A percentile compares a stretch with the other conserved stretches of the same genome.
Evolutionary conservation across 64 coral and sea anemone genomes (phyloP).

Genomic region (Astreopora myriophthalma): DNA sequence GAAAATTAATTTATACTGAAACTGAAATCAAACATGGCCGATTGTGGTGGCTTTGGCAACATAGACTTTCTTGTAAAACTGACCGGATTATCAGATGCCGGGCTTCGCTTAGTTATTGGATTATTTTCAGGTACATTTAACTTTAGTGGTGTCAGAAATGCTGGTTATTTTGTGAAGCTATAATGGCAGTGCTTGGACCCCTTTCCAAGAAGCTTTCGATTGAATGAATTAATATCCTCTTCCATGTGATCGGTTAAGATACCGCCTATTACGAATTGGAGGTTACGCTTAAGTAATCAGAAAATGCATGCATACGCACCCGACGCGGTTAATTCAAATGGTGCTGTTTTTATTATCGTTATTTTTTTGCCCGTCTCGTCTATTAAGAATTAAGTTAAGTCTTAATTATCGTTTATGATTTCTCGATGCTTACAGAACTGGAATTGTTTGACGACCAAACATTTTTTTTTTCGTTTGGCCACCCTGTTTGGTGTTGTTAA

Average conservation of each 20-base stretch:
- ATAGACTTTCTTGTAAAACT: slow-evolving; percentile 52
- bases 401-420: too few species aligned
- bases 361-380: too few species aligned
- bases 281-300: too few species aligned
- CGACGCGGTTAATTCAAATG: too few species aligned
- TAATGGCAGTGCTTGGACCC: background rate
- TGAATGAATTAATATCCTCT: too few species aligned
- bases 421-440: too few species aligned
- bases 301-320: too few species aligned
- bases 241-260: too few species aligned
- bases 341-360: too few species aligned
- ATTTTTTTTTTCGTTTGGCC: background rate
- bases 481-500: too few species aligned
- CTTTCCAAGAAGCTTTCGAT: background rate
- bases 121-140: slow-evolving; percentile 47
- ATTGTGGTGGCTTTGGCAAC: slow-evolving; percentile 48
- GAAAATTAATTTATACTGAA: background rate
- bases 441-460: background rate
- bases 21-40: slow-evolving; percentile 44
- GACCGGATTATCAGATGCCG: slow-evolving; percentile 54
- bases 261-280: too few species aligned
- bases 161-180: background rate
- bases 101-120: slow-evolving; percentile 40
- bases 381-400: too few species aligned
- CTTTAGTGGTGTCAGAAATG: background rate